These are phyloP conservation scores for Alethe castanea DNA, from an alignment of 2,113 vertebrate species.

Conservation along the genomic window DNA sequence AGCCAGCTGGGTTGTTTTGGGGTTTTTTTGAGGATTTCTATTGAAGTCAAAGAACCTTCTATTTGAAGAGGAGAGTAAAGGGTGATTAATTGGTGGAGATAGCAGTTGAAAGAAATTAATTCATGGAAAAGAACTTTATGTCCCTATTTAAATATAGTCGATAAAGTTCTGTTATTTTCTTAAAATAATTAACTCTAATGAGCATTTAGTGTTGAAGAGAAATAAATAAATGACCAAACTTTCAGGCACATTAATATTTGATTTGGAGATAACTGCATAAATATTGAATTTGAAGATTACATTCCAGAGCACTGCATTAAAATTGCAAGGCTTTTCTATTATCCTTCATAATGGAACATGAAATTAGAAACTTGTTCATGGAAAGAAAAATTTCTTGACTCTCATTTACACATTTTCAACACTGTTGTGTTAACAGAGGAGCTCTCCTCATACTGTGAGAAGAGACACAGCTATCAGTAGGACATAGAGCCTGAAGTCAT, in stretches of 20 bases:
- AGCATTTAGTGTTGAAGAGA: conserved; percentile 52
- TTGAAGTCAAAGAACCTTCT: background rate
- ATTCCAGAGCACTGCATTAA: conserved; percentile 70
- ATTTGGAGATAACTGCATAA: conserved; percentile 74
- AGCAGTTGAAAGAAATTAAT: background rate
- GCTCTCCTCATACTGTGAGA: background rate
- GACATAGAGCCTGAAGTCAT: background rate
- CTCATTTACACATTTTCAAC: background rate
- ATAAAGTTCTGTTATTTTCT: conserved; percentile 43
- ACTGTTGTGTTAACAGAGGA: background rate
- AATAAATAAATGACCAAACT: conserved; percentile 69
- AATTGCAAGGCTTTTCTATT: conserved; percentile 72
- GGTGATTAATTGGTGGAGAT: background rate
- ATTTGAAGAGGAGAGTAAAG: background rate
- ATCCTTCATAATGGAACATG: conserved; percentile 69
- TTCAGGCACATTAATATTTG: conserved; percentile 71
- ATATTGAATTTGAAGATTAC: conserved; percentile 73
- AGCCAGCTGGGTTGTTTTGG: background rate
- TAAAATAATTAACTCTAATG: conserved; percentile 62
- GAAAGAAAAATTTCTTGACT: conserved; percentile 24
- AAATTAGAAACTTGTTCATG: conserved; percentile 62
- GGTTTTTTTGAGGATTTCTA: background rate
- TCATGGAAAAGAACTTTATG: background rate
- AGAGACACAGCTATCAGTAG: background rate
- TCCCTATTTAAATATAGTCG: background rate